Evolutionary conservation across 1,140 invertebrate genomes (phyloP), one percentile per base, ranked within the genome.

Genomic region (Drosophila pectinifera): DNA sequence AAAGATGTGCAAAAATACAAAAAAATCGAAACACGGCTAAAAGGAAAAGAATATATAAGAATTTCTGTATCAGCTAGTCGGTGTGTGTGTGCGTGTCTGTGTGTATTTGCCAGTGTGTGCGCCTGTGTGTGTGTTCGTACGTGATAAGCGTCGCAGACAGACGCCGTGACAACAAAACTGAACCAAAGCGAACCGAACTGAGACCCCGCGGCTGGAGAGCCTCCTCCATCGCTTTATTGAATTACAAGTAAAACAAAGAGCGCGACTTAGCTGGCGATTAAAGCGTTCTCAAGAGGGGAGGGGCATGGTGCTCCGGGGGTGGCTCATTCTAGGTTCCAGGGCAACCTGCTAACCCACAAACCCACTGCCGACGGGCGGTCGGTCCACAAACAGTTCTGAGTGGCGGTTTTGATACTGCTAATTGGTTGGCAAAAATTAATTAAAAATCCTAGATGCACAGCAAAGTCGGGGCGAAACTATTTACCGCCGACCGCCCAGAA

Each of bases 41-140:
- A 48, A 55, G 51, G 28, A 62, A 62, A 69, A 68, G 57, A 70
- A 72, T 48, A 57, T 57, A 56, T 72, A 70, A 28, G 78, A 88
- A 88, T 78, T 88, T 88, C 84, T 88, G 85, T 88, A 88, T 90
- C 84, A 88, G 73, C 82, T 68, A 89, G 83, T 88, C 76, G 64
- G 51, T 69, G 54, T 77, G 46, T 28, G 38, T 72, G 65, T 41
- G 36, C 16, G 38, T 41, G 61, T 67, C 53, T 54, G 51, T 74
- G 70, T 51, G 53, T 56, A 42, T 57, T 34, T 43, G 41, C 45
- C 13, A 38, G 49, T 54, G 36, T 62, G 56, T 73, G 26, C 45
- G 41, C 42, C 48, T 43, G 13, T 65, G 41, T 45, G 51, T 42
- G 39, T 65, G 67, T 58, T 39, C 67, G 74, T 81, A 83, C 64